Evolutionary conservation across 2,797 vertebrate species (phyloP).

Genomic region (Notolepis coatsorum): DNA sequence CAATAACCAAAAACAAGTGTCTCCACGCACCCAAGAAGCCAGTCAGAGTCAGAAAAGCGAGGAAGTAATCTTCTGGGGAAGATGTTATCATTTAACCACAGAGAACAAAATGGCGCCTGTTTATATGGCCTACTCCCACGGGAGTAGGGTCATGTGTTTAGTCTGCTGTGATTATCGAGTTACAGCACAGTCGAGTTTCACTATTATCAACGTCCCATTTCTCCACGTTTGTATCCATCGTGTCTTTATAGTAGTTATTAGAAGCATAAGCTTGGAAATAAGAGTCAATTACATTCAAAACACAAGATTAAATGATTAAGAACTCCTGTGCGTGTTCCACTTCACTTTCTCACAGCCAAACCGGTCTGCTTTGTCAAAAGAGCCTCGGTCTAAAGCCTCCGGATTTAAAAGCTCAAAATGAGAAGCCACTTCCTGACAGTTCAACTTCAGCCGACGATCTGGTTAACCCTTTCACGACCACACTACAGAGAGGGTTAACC

Average conservation of each 20-base stretch:
- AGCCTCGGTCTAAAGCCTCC: not conserved
- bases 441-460: too few relatives aligned
- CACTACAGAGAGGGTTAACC: too few relatives aligned
- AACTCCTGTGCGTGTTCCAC: not conserved
- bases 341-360: not conserved
- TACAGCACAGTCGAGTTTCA: not conserved
- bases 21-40: not conserved
- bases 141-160: not conserved
- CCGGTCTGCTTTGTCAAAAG: not conserved
- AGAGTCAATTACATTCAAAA: not conserved
- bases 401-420: constrained; percentile 26
- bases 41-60: not conserved
- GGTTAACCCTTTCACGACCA: too few relatives aligned
- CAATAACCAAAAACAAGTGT: constrained; percentile 39
- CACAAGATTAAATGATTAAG: not conserved
- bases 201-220: too few relatives aligned
- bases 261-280: not conserved
- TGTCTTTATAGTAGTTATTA: too few relatives aligned
- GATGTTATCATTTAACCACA: constrained; percentile 4
- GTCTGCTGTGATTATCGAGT: not conserved
- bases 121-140: not conserved
- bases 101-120: not conserved
- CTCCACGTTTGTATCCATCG: too few relatives aligned
- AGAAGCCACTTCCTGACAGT: not conserved
- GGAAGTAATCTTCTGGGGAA: not conserved